Evolutionary conservation across 2,113 vertebrate genomes (phyloP), one percentile per base, ranked within the genome.

Genomic region (Sciurus niger): DNA sequence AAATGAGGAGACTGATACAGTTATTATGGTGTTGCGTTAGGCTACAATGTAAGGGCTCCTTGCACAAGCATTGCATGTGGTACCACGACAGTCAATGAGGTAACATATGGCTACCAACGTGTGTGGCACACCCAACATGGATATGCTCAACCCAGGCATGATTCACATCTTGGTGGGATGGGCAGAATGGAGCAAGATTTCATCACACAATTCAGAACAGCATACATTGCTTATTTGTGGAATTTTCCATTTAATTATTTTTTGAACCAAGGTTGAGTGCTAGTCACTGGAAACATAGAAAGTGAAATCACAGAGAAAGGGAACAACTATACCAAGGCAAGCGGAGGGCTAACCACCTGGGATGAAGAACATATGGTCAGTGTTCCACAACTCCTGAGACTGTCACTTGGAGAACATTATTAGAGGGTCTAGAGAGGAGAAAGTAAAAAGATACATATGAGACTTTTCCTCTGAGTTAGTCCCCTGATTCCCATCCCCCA

Each of bases 401-500:
- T 34, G 32, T 40, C 82, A 74, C 70, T 40, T 70, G 72, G 65
- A 95, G 77, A 76, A 28, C 40, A 30, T 77, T 58, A 70, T 9
- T 37, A 87, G 78, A 90, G 43, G 46, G 25, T 40, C 12, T 53
- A n/a, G 22, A 63, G 8, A 78, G 84, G 82, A 89, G 58, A 46
- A 9, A 34, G 4, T 84, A 73, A 79, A 84, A 74, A 74, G 10
- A 46, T 60, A 72, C 65, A 65, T 14, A 53, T 72, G 34, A 79
- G 40, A 53, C 24, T 83, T 86, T 93, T 68, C 46, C 79, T 90
- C 18, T 40, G 53, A 76, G 11, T 10, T 48, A 82, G 28, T 67
- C 5, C 53, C 17, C 1, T 1, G 7, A 4, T 10, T 37, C 48
- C 20, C 3, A 3, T 13, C 9, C 3, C 72, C 17, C 18, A 22